Evolutionary conservation across 2,888 invertebrate genomes (phyloP).

Genomic region (Apotomis turbidana): DNA sequence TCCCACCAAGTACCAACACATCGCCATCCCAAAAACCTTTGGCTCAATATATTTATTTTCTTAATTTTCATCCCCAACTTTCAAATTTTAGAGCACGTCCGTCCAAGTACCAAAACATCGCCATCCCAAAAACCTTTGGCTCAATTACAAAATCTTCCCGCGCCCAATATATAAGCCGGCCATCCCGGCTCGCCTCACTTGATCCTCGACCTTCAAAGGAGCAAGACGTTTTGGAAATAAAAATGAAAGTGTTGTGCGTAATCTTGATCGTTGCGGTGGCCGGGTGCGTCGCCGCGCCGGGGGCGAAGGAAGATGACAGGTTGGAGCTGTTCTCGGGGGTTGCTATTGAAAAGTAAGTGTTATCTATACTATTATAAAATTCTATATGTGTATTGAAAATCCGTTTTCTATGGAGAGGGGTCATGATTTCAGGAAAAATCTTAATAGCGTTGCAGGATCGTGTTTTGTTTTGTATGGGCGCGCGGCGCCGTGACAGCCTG

Average conservation of each 20-base stretch:
- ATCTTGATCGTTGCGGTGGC: constrained; percentile 62
- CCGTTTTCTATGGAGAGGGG: too few relatives aligned
- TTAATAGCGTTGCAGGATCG: too few relatives aligned
- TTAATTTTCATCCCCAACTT: too few relatives aligned
- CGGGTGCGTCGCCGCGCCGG: constrained; percentile 71
- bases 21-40: constrained; percentile 46
- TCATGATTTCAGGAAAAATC: too few relatives aligned
- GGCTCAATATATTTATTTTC: constrained; percentile 36
- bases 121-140: constrained; percentile 47
- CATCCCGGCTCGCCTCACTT: constrained; percentile 67
- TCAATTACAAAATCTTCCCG: constrained; percentile 49
- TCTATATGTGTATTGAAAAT: too few relatives aligned
- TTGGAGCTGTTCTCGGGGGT: constrained; percentile 76
- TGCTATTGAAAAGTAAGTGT: constrained; percentile 74
- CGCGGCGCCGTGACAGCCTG: too few relatives aligned
- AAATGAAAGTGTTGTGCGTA: constrained; percentile 72
- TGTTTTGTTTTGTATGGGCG: too few relatives aligned
- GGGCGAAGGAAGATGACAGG: constrained; percentile 62
- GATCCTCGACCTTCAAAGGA: constrained; percentile 59
- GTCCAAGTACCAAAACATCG: constrained; percentile 59
- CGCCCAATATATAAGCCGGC: constrained; percentile 62
- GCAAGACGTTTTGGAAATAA: constrained; percentile 55
- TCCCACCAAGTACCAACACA: constrained; percentile 58
- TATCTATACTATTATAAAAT: background rate
- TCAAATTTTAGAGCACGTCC: background rate